phyloP scores from a whole-genome alignment of 2,888 invertebrate genomes.

The Pocota personata region DNA sequence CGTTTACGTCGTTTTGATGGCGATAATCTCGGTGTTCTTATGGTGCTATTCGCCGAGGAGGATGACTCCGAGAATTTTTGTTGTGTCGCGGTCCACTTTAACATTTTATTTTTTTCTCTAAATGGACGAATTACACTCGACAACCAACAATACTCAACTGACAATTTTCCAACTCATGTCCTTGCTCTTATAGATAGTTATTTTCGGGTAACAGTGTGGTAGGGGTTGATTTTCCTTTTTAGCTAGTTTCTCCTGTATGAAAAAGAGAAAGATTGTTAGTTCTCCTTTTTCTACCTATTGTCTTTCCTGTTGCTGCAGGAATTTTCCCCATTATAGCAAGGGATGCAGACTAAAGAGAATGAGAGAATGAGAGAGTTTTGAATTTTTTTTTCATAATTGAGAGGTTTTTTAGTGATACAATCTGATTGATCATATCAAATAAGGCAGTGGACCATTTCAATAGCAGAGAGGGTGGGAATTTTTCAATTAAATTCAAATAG shows the following conservation, averaged over 20 bases:
- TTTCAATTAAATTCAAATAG: slow-evolving; percentile 46
- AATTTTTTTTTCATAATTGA: neutral
- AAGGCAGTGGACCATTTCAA: slow-evolving; percentile 30
- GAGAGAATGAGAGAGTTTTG: neutral
- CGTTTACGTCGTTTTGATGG: slow-evolving; percentile 75
- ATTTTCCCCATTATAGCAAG: neutral
- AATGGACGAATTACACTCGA: slow-evolving; percentile 30
- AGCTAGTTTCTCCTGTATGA: neutral
- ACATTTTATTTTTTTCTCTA: slow-evolving; percentile 75
- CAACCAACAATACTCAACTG: slow-evolving; percentile 49
- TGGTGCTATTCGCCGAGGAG: slow-evolving; percentile 51
- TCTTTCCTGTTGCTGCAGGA: neutral
- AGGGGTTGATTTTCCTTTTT: slow-evolving; percentile 44
- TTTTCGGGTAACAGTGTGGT: neutral
- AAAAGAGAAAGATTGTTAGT: neutral
- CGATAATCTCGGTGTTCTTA: slow-evolving; percentile 16
- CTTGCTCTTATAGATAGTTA: slow-evolving; percentile 18
- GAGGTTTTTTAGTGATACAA: slow-evolving; percentile 48
- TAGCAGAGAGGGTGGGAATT: slow-evolving; percentile 34
- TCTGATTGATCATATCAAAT: slow-evolving; percentile 62
- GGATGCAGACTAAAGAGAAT: neutral
- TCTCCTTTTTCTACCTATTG: neutral
- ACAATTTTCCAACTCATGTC: slow-evolving; percentile 22
- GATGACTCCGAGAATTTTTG: slow-evolving; percentile 77
- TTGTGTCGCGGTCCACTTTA: slow-evolving; percentile 81